phyloP scores from a whole-genome alignment of 2,113 vertebrate genomes.

The Apeltes quadracus region DNA sequence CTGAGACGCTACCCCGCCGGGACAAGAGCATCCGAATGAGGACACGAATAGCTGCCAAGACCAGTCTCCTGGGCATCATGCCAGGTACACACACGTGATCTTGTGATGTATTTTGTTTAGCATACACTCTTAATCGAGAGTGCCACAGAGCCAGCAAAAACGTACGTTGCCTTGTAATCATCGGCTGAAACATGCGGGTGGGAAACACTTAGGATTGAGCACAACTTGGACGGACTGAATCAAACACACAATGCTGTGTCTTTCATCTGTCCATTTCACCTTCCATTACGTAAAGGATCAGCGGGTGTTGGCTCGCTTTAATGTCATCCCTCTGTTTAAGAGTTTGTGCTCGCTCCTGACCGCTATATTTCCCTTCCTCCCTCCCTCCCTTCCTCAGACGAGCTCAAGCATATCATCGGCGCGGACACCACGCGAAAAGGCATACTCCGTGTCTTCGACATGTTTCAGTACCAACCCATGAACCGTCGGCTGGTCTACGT shows the following conservation, averaged over 20 bases:
- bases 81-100: conserved; percentile 82
- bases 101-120: no score
- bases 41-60: conserved; percentile 95
- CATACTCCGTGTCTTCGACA: conserved; percentile 97
- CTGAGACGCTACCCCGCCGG: conserved; percentile 88
- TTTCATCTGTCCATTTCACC: neutral
- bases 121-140: no score
- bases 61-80: conserved; percentile 95
- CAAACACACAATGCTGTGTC: no score
- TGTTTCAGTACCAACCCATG: conserved; percentile 97
- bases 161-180: neutral
- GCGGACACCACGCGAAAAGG: conserved; percentile 93
- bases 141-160: no score
- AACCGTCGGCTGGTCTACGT: conserved; percentile 96
- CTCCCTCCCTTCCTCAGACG: conserved; percentile 75
- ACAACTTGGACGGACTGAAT: no score
- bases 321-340: neutral
- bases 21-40: conserved; percentile 95
- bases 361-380: neutral
- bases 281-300: neutral
- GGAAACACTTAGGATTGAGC: neutral
- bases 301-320: neutral
- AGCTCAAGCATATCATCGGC: conserved; percentile 85
- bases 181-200: neutral
- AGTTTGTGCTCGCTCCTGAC: neutral